Conservation (phyloP, 2,113 vertebrate genomes). For the Gadus macrocephalus region DNA sequence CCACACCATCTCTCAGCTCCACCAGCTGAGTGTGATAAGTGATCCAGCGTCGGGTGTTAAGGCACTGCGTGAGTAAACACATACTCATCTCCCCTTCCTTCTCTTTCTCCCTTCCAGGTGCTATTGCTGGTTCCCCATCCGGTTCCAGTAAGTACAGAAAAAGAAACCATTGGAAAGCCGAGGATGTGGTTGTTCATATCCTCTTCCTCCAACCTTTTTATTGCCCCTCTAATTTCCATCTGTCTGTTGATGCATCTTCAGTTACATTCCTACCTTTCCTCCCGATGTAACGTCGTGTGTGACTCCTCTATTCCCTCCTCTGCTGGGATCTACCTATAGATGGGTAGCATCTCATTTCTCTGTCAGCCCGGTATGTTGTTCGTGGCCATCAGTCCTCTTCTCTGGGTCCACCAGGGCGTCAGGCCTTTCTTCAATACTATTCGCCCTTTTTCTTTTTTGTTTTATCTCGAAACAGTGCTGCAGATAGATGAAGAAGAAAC, state of each 20-base stretch:
- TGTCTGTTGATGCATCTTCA: constrained; percentile 35
- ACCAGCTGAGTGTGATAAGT: constrained; percentile 56
- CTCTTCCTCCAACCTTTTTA: constrained; percentile 8
- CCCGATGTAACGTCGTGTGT: neutral
- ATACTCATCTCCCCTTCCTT: constrained; percentile 48
- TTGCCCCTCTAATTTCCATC: constrained; percentile 41
- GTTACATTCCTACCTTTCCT: constrained; percentile 2
- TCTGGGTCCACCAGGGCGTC: neutral
- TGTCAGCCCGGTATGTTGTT: too few relatives aligned
- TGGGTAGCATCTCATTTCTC: too few relatives aligned
- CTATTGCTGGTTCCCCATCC: constrained; percentile 70
- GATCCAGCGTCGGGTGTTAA: constrained; percentile 55
- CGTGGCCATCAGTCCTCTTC: too few relatives aligned
- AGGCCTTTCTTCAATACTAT: constrained; percentile 67
- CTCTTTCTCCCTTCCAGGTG: constrained; percentile 67
- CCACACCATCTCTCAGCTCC: constrained; percentile 25
- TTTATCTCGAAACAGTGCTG: constrained; percentile 44
- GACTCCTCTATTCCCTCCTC: constrained; percentile 7
- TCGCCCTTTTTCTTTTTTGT: constrained; percentile 46
- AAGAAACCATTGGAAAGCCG: constrained; percentile 22
- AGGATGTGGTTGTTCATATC: constrained; percentile 17
- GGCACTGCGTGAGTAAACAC: constrained; percentile 61
- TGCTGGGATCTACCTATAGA: neutral
- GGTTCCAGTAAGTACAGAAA: constrained; percentile 74
- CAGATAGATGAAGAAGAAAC: constrained; percentile 34